phyloP scores from a whole-genome alignment of 2,888 invertebrate species.

The Rhamnusium bicolor region DNA sequence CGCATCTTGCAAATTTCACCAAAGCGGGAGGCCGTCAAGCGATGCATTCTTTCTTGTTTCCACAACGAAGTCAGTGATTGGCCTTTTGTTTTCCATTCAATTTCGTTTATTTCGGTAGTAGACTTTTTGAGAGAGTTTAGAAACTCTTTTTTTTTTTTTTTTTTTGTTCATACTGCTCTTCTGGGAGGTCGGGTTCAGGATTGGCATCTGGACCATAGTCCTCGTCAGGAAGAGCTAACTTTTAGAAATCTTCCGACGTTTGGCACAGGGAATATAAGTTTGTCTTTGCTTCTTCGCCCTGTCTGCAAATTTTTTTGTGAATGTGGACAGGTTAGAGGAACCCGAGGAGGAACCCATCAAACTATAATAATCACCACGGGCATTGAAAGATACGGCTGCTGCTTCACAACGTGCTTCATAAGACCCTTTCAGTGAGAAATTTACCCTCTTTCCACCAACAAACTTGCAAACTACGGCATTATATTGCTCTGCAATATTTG shows the following conservation, averaged over 20 bases:
- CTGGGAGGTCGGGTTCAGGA: not conserved
- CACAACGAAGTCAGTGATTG: conserved; percentile 6
- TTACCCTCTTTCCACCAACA: conserved; percentile 63
- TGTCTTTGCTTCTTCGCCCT: too few species aligned
- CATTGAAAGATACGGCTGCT: conserved; percentile 62
- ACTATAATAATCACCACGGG: conserved; percentile 11
- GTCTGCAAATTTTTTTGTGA: conserved; percentile 23
- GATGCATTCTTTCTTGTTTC: not conserved
- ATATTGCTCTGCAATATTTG: conserved; percentile 14
- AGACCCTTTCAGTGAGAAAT: conserved; percentile 56
- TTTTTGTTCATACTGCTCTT: not conserved
- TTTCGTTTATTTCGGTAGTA: not conserved
- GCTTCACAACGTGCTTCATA: conserved; percentile 64
- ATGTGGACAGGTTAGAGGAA: too few species aligned
- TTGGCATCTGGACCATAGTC: conserved; percentile 34
- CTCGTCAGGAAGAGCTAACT: conserved; percentile 29
- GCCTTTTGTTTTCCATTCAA: conserved; percentile 28
- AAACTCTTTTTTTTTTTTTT: conserved; percentile 14
- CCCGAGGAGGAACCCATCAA: not conserved
- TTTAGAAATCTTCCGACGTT: too few species aligned
- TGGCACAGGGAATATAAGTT: too few species aligned
- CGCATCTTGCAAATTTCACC: conserved; percentile 11
- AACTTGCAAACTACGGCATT: conserved; percentile 25
- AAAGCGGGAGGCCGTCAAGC: conserved; percentile 1
- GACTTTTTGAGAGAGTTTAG: conserved; percentile 8